Percentiles rank a stretch among this genome's conserved stretches.
Conservation (phyloP, 2,888 invertebrate genomes). For the Linnaemya vulpina region DNA sequence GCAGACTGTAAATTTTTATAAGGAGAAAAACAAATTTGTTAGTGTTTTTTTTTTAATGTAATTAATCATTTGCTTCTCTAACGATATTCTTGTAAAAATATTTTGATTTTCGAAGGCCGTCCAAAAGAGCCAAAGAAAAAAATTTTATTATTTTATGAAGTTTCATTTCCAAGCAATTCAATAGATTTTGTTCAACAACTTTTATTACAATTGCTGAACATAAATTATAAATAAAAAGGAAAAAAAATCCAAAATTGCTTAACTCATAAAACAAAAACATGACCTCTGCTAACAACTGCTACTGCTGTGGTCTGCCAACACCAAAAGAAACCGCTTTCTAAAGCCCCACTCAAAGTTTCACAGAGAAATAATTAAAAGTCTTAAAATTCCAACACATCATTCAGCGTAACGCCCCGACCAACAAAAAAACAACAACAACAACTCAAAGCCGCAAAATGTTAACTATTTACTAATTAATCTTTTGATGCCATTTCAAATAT, state of each 20-base stretch:
- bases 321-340: conserved; percentile 28
- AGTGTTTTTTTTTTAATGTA: not conserved
- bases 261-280: not conserved
- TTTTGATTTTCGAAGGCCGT: not conserved
- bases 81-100: not conserved
- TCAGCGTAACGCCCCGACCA: conserved; percentile 5
- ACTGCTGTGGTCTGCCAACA: conserved; percentile 31
- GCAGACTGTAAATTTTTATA: too few relatives aligned
- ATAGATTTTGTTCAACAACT: not conserved
- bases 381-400: conserved; percentile 19
- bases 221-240: not conserved
- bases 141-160: not conserved
- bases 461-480: conserved; percentile 57
- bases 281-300: not conserved
- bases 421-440: not conserved
- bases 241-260: not conserved
- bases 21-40: not conserved
- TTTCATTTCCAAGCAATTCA: not conserved
- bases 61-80: not conserved
- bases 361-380: not conserved
- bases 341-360: not conserved
- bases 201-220: not conserved
- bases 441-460: conserved; percentile 1
- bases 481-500: conserved; percentile 35
- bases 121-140: not conserved